A percentile compares a stretch with the other conserved stretches of the same genome.
These are phyloP conservation scores for Hassar affinis DNA, from an alignment of 2,113 vertebrate species.

Conservation along the genomic window DNA sequence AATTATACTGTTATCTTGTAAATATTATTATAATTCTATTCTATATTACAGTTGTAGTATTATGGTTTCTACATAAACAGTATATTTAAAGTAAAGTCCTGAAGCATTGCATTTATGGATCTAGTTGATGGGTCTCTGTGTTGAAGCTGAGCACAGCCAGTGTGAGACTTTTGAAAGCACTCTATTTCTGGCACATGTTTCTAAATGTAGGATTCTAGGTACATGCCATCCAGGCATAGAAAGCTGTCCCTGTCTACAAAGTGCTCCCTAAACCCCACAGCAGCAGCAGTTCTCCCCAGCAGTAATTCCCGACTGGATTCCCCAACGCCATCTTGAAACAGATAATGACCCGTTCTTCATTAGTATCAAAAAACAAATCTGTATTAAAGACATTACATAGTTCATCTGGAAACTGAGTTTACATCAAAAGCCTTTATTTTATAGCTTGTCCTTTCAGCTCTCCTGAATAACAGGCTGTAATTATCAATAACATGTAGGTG, in stretches of 20 bases:
- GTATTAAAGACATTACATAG: not conserved
- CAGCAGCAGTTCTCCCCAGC: not conserved
- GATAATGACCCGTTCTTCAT: not conserved
- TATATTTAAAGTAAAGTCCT: not conserved
- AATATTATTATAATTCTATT: not conserved
- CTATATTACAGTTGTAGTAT: not conserved
- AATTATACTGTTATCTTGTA: not conserved
- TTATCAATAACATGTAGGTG: slow-evolving; percentile 48
- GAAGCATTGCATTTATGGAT: not conserved
- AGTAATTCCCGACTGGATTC: not conserved
- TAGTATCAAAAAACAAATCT: not conserved
- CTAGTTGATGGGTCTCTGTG: not conserved
- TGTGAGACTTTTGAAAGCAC: slow-evolving; percentile 2
- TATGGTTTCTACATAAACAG: not conserved
- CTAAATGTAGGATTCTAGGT: not conserved
- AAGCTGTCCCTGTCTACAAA: not conserved
- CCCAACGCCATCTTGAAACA: not conserved
- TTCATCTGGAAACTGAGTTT: not conserved
- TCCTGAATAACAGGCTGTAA: slow-evolving; percentile 36
- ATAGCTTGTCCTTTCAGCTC: slow-evolving; percentile 37
- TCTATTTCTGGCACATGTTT: not conserved
- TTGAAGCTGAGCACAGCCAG: not conserved
- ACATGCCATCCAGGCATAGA: not conserved
- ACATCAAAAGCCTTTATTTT: slow-evolving; percentile 13
- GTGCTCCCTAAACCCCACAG: not conserved